Evolutionary conservation across 2,888 invertebrate genomes (phyloP).

Genomic region (Drosophila pegasa): DNA sequence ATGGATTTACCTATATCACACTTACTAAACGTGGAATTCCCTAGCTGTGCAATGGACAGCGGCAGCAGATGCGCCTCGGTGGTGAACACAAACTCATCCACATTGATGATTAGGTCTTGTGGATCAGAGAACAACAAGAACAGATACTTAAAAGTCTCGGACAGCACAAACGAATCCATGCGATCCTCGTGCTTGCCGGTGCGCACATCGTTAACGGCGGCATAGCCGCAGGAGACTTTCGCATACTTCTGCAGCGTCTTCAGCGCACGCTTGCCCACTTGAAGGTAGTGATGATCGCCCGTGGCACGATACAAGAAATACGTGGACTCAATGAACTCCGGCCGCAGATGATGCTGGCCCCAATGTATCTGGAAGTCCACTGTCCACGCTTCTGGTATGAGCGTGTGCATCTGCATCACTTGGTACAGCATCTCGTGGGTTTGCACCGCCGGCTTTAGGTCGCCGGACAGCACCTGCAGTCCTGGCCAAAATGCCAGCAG

Average conservation of each 20-base stretch:
- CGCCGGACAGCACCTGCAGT: slow-evolving; percentile 94
- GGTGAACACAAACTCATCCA: slow-evolving; percentile 95
- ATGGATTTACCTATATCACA: slow-evolving; percentile 38
- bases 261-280: slow-evolving; percentile 94
- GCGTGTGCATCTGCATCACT: slow-evolving; percentile 98
- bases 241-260: slow-evolving; percentile 95
- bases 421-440: slow-evolving; percentile 99
- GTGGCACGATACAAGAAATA: slow-evolving; percentile 98
- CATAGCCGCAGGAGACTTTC: slow-evolving; percentile 97
- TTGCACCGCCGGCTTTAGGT: slow-evolving; percentile 98
- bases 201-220: slow-evolving; percentile 97
- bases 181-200: slow-evolving; percentile 96
- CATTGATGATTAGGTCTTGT: slow-evolving; percentile 91
- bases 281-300: slow-evolving; percentile 97
- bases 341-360: slow-evolving; percentile 98
- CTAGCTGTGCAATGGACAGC: slow-evolving; percentile 90
- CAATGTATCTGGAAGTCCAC: slow-evolving; percentile 99
- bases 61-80: slow-evolving; percentile 98
- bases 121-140: slow-evolving; percentile 96
- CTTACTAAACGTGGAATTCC: slow-evolving; percentile 86
- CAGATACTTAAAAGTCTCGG: slow-evolving; percentile 99
- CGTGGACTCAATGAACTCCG: slow-evolving; percentile 99
- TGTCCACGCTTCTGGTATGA: slow-evolving; percentile 99
- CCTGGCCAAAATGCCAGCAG: slow-evolving; percentile 99
- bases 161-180: slow-evolving; percentile 99